Conservation (phyloP, 2,888 invertebrate genomes). For the Chaetogeoica ovagalla region DNA sequence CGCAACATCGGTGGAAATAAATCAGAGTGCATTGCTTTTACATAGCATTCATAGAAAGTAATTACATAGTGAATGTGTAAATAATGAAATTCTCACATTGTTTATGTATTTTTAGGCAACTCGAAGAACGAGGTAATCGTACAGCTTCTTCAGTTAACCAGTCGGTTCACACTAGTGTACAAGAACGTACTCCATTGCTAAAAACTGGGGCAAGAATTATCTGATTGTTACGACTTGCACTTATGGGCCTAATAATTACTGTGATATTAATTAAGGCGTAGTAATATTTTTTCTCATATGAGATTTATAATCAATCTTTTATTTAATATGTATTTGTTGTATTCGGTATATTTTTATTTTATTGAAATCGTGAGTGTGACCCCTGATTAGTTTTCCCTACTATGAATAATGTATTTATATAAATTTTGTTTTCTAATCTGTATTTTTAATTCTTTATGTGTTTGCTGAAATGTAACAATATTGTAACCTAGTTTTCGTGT, state of each 20-base stretch:
- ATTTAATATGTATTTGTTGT: conserved; percentile 7
- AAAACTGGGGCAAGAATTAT: conserved; percentile 28
- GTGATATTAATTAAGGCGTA: conserved; percentile 52
- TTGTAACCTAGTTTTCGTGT: conserved; percentile 7
- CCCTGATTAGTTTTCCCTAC: conserved; percentile 2
- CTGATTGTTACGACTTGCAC: conserved; percentile 15
- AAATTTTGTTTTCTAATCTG: background rate
- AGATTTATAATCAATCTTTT: conserved; percentile 9
- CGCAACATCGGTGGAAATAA: conserved; percentile 36
- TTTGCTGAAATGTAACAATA: conserved; percentile 16
- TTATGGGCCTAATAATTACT: conserved; percentile 22
- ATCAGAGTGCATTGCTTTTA: conserved; percentile 44
- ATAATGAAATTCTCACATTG: background rate
- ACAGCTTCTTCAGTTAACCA: conserved; percentile 11
- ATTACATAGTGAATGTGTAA: background rate
- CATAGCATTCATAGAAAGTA: conserved; percentile 51
- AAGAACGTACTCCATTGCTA: conserved; percentile 46
- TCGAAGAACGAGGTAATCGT: conserved; percentile 39
- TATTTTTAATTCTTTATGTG: conserved; percentile 6
- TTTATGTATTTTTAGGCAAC: conserved; percentile 21
- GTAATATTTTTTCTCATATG: conserved; percentile 4
- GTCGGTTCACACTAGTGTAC: conserved; percentile 7
- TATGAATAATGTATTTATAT: conserved; percentile 14
- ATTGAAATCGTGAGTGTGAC: conserved; percentile 9
- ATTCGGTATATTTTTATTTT: background rate